These are phyloP conservation scores for Pandemis corylana DNA, from an alignment of 2,888 invertebrate species.

Conservation along the genomic window DNA sequence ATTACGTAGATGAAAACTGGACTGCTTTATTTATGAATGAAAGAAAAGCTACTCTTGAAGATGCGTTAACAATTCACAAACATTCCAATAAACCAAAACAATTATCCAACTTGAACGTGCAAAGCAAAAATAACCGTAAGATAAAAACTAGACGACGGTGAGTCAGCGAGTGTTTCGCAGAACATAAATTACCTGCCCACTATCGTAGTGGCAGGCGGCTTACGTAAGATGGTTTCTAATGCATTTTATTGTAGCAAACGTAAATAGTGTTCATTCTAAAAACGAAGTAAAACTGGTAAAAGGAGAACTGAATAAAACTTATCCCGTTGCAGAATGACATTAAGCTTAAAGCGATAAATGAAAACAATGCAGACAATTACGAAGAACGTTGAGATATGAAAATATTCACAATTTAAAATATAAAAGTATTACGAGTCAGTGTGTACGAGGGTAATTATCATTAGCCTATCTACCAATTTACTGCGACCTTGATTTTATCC, in stretches of 20 bases:
- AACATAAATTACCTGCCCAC: slow-evolving; percentile 42
- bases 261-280: slow-evolving; percentile 32
- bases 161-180: slow-evolving; percentile 39
- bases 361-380: background rate
- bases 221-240: slow-evolving; percentile 35
- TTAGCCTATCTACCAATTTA: slow-evolving; percentile 26
- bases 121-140: slow-evolving; percentile 35
- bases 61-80: background rate
- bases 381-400: background rate
- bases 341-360: background rate
- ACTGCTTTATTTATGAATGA: background rate
- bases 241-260: slow-evolving; percentile 26
- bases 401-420: background rate
- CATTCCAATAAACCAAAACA: slow-evolving; percentile 5
- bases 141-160: slow-evolving; percentile 38
- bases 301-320: background rate
- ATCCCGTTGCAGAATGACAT: background rate
- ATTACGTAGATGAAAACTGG: background rate
- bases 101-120: slow-evolving; percentile 22
- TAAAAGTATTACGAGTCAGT: slow-evolving; percentile 1
- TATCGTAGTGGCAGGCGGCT: slow-evolving; percentile 32
- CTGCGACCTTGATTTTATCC: slow-evolving; percentile 19
- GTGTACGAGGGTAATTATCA: slow-evolving; percentile 16
- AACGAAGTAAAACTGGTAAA: slow-evolving; percentile 10
- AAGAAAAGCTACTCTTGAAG: background rate